These are phyloP conservation scores for Callospermophilus lateralis DNA, from an alignment of 2,113 vertebrate species.

Conservation along the genomic window DNA sequence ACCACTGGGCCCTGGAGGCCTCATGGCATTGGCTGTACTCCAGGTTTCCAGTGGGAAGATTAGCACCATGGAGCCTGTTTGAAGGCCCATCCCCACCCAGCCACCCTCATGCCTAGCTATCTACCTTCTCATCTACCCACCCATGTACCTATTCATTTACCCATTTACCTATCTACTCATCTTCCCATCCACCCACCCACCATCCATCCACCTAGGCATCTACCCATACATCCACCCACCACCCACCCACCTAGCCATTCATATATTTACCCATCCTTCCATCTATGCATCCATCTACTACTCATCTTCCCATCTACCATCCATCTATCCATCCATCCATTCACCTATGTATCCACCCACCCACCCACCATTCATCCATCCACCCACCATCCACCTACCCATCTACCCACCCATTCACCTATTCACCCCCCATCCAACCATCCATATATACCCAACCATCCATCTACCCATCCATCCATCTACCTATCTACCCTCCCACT, in stretches of 20 bases:
- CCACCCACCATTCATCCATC: rapidly evolving
- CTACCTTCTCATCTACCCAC: rapidly evolving
- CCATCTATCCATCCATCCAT: too few species aligned
- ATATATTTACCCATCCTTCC: too few species aligned
- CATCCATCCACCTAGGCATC: rapidly evolving
- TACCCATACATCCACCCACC: rapidly evolving
- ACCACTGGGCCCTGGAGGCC: background rate
- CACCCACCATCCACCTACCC: background rate
- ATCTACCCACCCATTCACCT: rapidly evolving
- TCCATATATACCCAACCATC: rapidly evolving
- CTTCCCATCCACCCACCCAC: rapidly evolving
- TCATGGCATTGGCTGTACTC: rapidly evolving
- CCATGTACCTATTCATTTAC: rapidly evolving
- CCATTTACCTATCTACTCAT: rapidly evolving
- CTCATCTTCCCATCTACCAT: rapidly evolving
- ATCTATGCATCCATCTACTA: too few species aligned
- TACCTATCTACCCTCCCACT: background rate
- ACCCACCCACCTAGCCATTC: background rate
- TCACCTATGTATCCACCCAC: background rate
- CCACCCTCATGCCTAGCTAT: rapidly evolving
- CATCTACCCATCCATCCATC: background rate
- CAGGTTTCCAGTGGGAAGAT: background rate
- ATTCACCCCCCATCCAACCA: rapidly evolving
- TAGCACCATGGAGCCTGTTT: background rate
- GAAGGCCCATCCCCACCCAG: background rate